Percentiles rank a stretch among this genome's conserved stretches.
Conservation (phyloP, 1,140 invertebrate genomes). For the Zaprionus gabonicus region DNA sequence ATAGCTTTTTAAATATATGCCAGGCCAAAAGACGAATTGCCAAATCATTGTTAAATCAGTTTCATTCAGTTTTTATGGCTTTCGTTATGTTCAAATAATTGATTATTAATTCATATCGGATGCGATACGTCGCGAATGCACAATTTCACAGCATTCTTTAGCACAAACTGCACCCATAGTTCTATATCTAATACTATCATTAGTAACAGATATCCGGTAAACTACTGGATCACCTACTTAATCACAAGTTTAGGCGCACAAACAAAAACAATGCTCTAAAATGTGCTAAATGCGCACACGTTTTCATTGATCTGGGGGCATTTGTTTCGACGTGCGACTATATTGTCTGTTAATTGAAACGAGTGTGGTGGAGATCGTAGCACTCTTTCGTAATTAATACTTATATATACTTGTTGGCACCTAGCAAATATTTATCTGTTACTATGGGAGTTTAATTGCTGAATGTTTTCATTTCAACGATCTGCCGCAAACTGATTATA, state of each 20-base stretch:
- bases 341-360: neutral
- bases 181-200: slow-evolving; percentile 16
- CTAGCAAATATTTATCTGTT: neutral
- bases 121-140: slow-evolving; percentile 28
- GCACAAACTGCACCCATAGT: slow-evolving; percentile 10
- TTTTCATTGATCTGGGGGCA: slow-evolving; percentile 9
- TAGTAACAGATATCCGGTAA: neutral
- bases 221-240: neutral
- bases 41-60: slow-evolving; percentile 62
- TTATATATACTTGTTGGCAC: neutral
- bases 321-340: neutral
- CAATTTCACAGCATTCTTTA: slow-evolving; percentile 9
- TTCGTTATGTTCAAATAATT: slow-evolving; percentile 67
- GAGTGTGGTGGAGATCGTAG: neutral
- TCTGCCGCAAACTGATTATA: slow-evolving; percentile 5
- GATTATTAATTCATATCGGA: slow-evolving; percentile 52
- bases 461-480: slow-evolving; percentile 5
- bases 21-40: slow-evolving; percentile 53
- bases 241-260: slow-evolving; percentile 39
- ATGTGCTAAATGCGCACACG: slow-evolving; percentile 55
- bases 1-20: slow-evolving; percentile 70
- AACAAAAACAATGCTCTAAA: slow-evolving; percentile 49
- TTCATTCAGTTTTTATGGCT: slow-evolving; percentile 51
- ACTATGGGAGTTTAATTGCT: neutral
- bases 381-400: slow-evolving; percentile 1